Evolutionary conservation across 2,888 invertebrate genomes (phyloP).

Genomic region (Nezara viridula): DNA sequence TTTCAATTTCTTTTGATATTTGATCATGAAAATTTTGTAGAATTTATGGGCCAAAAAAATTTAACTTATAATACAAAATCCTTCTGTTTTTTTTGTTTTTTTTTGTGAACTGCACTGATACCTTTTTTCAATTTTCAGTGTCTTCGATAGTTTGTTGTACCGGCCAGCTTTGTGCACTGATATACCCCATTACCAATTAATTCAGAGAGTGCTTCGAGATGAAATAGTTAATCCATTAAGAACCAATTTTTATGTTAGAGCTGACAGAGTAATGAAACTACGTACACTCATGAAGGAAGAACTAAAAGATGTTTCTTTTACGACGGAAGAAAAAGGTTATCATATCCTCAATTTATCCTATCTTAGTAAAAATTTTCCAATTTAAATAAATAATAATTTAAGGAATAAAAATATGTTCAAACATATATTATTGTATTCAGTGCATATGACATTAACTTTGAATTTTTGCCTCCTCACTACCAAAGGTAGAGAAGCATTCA

Average conservation of each 20-base stretch:
- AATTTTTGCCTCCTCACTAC: no score
- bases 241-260: constrained; percentile 89
- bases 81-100: no score
- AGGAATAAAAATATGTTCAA: neutral
- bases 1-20: neutral
- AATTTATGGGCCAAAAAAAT: neutral
- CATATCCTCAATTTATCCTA: neutral
- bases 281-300: constrained; percentile 86
- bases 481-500: no score
- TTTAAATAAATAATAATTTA: neutral
- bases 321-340: constrained; percentile 88
- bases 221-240: constrained; percentile 97
- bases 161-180: constrained; percentile 74
- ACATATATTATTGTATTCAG: neutral
- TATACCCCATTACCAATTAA: constrained; percentile 75
- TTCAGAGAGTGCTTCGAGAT: constrained; percentile 90
- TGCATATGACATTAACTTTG: no score
- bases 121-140: constrained; percentile 71
- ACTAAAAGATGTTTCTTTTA: constrained; percentile 89
- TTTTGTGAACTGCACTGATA: neutral
- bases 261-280: constrained; percentile 96
- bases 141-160: constrained; percentile 91
- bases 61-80: neutral
- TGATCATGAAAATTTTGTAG: neutral
- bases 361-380: neutral